phyloP scores from a whole-genome alignment of 2,888 invertebrate species.

The Ellobium chinense region DNA sequence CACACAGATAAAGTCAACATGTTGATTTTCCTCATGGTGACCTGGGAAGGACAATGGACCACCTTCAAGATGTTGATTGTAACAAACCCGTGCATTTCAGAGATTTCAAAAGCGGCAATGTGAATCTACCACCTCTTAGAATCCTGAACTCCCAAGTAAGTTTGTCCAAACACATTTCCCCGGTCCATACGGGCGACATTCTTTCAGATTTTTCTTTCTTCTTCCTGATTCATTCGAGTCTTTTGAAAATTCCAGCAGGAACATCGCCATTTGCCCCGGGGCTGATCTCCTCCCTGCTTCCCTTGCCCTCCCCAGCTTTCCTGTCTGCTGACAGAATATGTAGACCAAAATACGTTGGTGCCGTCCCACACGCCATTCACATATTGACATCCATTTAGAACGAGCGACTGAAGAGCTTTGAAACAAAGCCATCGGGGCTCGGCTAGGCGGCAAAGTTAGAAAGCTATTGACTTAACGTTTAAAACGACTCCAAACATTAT shows the following conservation, averaged over 20 bases:
- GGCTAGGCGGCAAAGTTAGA: slow-evolving; percentile 5
- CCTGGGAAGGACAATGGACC: background rate
- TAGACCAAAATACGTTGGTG: background rate
- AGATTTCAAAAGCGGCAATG: too few relatives aligned
- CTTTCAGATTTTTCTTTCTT: background rate
- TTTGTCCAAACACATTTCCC: slow-evolving; percentile 13
- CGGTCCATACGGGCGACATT: background rate
- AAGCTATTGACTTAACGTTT: slow-evolving; percentile 32
- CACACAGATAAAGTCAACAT: slow-evolving; percentile 7
- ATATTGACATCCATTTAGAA: background rate
- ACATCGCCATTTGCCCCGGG: background rate
- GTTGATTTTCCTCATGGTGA: slow-evolving; percentile 24
- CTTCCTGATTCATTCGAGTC: background rate
- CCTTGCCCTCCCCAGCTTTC: too few relatives aligned
- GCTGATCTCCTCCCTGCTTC: background rate
- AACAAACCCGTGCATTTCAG: too few relatives aligned
- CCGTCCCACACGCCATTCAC: background rate
- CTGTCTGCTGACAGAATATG: background rate
- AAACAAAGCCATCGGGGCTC: background rate
- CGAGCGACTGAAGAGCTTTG: background rate
- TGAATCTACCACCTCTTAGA: too few relatives aligned
- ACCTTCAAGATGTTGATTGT: background rate
- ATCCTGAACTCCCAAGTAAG: too few relatives aligned
- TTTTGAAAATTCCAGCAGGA: background rate
- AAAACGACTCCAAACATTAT: background rate